phyloP scores from a whole-genome alignment of 2,113 vertebrate species.

The Semnopithecus entellus region DNA sequence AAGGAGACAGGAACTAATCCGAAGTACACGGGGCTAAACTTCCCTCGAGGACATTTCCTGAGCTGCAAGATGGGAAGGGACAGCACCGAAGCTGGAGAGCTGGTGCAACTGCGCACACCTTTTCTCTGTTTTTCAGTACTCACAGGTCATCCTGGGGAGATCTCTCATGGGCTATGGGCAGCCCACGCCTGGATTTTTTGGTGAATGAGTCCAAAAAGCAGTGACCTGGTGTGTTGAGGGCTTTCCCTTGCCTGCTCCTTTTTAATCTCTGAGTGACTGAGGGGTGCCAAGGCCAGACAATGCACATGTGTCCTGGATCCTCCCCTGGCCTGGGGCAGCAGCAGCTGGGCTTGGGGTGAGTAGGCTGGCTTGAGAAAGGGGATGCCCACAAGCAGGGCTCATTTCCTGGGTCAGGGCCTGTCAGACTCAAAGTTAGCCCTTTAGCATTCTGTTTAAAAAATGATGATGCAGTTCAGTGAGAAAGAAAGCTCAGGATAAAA shows the following conservation, averaged over 20 bases:
- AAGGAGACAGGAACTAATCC: background rate
- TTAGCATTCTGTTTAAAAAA: background rate
- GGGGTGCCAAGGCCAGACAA: background rate
- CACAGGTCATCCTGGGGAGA: fast-evolving
- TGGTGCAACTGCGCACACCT: fast-evolving
- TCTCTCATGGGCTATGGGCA: background rate
- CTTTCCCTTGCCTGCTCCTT: background rate
- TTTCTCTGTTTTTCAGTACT: fast-evolving
- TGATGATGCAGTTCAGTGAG: background rate
- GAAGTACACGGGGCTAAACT: fast-evolving
- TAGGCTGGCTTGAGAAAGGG: background rate
- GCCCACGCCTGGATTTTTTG: background rate
- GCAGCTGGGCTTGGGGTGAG: background rate
- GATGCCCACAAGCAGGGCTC: background rate
- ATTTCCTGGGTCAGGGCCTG: background rate
- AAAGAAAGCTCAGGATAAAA: background rate
- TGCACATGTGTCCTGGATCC: fast-evolving
- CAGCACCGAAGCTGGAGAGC: background rate
- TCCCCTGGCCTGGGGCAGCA: background rate
- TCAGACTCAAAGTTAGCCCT: background rate
- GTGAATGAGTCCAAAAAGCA: background rate
- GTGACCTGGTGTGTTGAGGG: background rate
- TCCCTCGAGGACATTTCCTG: background rate
- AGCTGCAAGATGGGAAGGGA: background rate
- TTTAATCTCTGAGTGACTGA: background rate